phyloP scores from a whole-genome alignment of 2,888 invertebrate species.

The Caenorhabditis panamensis region DNA sequence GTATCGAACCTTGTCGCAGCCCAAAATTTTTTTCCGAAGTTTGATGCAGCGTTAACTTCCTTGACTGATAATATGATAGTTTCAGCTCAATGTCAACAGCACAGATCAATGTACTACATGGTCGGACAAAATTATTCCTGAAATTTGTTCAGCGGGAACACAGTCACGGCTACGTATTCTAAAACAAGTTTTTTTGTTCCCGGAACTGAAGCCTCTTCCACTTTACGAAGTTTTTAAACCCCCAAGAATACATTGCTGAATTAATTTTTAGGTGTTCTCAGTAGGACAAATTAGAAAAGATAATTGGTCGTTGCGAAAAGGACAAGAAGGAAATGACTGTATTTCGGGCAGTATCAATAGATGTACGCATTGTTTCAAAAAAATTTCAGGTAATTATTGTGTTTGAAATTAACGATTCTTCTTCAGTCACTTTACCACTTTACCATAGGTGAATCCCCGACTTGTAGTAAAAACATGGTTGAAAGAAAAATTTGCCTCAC shows the following conservation, averaged over 20 bases:
- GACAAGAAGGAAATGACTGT: constrained; percentile 59
- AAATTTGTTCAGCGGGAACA: constrained; percentile 62
- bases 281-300: constrained; percentile 37
- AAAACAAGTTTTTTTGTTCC: constrained; percentile 64
- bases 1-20: constrained; percentile 35
- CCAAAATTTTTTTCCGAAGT: constrained; percentile 38
- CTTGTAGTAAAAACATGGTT: too few relatives aligned
- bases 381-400: constrained; percentile 46
- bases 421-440: too few relatives aligned
- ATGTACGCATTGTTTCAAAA: constrained; percentile 63
- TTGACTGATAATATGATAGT: too few relatives aligned
- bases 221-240: constrained; percentile 66
- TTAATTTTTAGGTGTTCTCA: constrained; percentile 49
- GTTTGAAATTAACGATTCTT: background rate
- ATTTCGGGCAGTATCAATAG: constrained; percentile 54
- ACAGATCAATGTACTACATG: constrained; percentile 48
- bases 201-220: constrained; percentile 65
- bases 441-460: too few relatives aligned
- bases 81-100: constrained; percentile 26
- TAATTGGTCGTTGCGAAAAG: too few relatives aligned
- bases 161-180: constrained; percentile 53
- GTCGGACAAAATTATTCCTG: constrained; percentile 50
- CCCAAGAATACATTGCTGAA: too few relatives aligned
- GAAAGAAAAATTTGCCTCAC: too few relatives aligned
- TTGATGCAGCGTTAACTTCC: too few relatives aligned